Evolutionary conservation across 1,140 invertebrate species (phyloP).

Genomic region (Trichogramma pretiosum): DNA sequence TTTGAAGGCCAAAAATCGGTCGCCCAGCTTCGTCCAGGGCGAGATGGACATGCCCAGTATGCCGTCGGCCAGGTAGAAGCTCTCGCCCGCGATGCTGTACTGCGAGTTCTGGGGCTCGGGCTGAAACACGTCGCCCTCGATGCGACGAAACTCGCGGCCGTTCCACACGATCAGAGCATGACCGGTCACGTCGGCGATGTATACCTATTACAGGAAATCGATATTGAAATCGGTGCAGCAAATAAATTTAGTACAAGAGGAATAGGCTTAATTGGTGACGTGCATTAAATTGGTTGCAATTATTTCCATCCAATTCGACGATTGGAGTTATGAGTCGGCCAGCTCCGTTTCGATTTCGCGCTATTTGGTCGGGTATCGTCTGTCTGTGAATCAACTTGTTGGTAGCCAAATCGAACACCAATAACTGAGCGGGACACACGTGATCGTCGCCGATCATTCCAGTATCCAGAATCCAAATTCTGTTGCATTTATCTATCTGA

Average conservation of each 20-base stretch:
- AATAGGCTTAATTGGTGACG: too few species aligned
- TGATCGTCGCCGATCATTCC: constrained; percentile 38
- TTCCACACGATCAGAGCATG: constrained; percentile 31
- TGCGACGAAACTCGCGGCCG: constrained; percentile 22
- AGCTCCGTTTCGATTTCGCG: neutral
- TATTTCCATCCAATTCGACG: constrained; percentile 16
- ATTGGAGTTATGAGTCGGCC: constrained; percentile 25
- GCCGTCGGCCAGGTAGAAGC: constrained; percentile 36
- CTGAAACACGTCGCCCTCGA: constrained; percentile 25
- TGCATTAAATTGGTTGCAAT: too few species aligned
- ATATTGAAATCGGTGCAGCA: neutral
- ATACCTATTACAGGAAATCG: constrained; percentile 29
- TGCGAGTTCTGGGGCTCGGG: constrained; percentile 8
- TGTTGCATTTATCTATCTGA: constrained; percentile 40
- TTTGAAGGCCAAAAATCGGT: constrained; percentile 28
- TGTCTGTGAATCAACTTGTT: constrained; percentile 37
- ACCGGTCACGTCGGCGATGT: constrained; percentile 36
- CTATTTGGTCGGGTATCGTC: constrained; percentile 28
- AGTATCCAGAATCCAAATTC: constrained; percentile 44
- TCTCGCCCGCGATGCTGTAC: constrained; percentile 30
- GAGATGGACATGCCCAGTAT: constrained; percentile 36
- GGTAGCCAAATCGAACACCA: constrained; percentile 40
- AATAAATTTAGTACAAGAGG: too few species aligned
- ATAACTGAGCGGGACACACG: constrained; percentile 39
- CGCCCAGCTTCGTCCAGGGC: constrained; percentile 12